Conservation (phyloP, 2,797 vertebrate species). For the Lophotriccus pileatus region DNA sequence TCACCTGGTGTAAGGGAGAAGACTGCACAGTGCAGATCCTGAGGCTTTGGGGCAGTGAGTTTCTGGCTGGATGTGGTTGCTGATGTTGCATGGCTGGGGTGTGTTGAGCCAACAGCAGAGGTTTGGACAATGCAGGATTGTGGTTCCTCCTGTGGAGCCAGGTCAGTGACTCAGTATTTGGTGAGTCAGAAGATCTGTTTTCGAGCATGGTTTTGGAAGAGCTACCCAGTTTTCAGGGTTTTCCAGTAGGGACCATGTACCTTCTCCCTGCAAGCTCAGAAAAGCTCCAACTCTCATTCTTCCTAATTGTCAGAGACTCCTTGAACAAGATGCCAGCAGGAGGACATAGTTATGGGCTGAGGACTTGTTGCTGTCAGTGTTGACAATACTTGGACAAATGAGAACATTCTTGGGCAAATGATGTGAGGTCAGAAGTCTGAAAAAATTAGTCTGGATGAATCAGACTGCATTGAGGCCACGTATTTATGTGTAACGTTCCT, state of each 20-base stretch:
- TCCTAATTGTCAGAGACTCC: background rate
- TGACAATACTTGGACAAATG: background rate
- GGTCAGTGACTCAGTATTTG: background rate
- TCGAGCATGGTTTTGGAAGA: background rate
- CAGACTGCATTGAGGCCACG: background rate
- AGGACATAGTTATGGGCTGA: background rate
- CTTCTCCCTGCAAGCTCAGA: background rate
- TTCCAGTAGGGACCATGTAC: background rate
- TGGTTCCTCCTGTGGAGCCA: background rate
- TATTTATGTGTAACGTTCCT: background rate
- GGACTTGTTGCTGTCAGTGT: background rate
- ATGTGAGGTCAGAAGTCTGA: background rate
- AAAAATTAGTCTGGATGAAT: conserved; percentile 2
- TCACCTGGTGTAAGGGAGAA: background rate
- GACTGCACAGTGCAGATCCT: background rate
- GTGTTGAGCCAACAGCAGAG: background rate
- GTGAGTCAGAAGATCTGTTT: background rate
- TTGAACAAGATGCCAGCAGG: background rate
- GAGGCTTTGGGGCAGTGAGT: background rate
- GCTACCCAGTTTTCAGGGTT: background rate
- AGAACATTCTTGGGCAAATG: background rate
- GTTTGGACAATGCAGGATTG: background rate
- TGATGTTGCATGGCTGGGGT: background rate
- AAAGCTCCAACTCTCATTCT: background rate
- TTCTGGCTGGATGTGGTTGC: background rate